Conservation (phyloP, 2,113 vertebrate genomes). For the Actenoides hombroni region DNA sequence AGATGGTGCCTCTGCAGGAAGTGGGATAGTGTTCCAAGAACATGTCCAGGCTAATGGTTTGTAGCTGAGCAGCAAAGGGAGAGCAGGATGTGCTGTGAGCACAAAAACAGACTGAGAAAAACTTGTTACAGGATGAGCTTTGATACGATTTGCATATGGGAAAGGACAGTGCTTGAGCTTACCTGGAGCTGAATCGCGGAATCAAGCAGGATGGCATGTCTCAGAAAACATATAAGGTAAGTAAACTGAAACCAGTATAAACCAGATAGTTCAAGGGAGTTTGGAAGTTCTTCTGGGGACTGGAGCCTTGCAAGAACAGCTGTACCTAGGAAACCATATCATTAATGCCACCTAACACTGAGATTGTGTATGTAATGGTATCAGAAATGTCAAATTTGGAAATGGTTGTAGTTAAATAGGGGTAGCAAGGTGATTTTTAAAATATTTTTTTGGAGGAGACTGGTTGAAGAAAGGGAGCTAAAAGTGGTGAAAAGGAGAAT, state of each 20-base stretch:
- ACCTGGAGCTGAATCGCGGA: not conserved
- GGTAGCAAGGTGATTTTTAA: not conserved
- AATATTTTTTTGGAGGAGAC: not conserved
- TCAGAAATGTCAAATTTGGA: not conserved
- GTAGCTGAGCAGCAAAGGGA: not conserved
- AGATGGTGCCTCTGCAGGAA: not conserved
- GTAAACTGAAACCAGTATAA: not conserved
- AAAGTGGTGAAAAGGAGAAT: not conserved
- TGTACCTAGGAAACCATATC: not conserved
- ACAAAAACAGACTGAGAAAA: not conserved
- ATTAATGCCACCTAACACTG: not conserved
- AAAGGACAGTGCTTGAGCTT: not conserved
- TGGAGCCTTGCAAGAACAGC: not conserved
- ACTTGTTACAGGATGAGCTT: not conserved
- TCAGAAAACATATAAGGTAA: not conserved
- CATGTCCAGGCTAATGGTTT: not conserved
- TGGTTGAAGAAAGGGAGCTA: not conserved
- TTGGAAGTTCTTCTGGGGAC: not conserved
- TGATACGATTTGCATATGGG: not conserved
- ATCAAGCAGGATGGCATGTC: not conserved
- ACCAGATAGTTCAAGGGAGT: not conserved
- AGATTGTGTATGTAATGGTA: not conserved
- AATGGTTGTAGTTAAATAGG: not conserved
- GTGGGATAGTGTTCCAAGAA: not conserved
- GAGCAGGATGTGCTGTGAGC: not conserved